Percentiles rank a stretch among this genome's conserved stretches.
Evolutionary conservation across 2,797 vertebrate species (phyloP).

Genomic region (Acestrorhynchus altus): DNA sequence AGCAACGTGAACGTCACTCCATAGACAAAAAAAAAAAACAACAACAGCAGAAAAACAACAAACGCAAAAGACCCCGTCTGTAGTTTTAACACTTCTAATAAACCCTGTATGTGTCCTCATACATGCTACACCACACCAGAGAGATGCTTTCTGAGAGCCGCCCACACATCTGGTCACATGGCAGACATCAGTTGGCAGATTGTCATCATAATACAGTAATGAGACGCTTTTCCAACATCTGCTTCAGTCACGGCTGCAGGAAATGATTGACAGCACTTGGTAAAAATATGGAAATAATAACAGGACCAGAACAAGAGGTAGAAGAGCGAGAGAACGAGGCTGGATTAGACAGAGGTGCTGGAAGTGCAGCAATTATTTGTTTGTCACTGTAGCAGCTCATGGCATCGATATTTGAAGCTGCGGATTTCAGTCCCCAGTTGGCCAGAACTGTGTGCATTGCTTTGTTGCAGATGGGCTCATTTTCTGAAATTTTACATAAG

Average conservation of each 20-base stretch:
- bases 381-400: slow-evolving; percentile 23
- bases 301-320: slow-evolving; percentile 43
- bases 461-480: slow-evolving; percentile 9
- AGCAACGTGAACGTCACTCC: slow-evolving; percentile 12
- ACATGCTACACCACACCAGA: slow-evolving; percentile 39
- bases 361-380: slow-evolving; percentile 39
- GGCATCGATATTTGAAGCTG: slow-evolving; percentile 4
- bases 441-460: neutral
- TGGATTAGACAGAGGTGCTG: slow-evolving; percentile 34
- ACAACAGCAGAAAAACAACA: neutral
- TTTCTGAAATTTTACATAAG: slow-evolving; percentile 25
- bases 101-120: slow-evolving; percentile 14
- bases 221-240: slow-evolving; percentile 59
- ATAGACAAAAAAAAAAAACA: too few relatives aligned
- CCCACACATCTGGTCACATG: slow-evolving; percentile 64
- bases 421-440: neutral
- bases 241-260: slow-evolving; percentile 53
- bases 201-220: slow-evolving; percentile 76
- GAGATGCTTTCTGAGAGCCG: slow-evolving; percentile 59
- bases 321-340: slow-evolving; percentile 32
- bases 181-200: slow-evolving; percentile 74
- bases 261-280: slow-evolving; percentile 66
- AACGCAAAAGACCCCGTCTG: neutral
- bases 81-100: neutral
- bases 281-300: slow-evolving; percentile 44